Evolutionary conservation across 92 coral and sea anemone species (phyloP), one percentile per base, ranked within the genome.

Genomic region (Umimayanthus kanabou): DNA sequence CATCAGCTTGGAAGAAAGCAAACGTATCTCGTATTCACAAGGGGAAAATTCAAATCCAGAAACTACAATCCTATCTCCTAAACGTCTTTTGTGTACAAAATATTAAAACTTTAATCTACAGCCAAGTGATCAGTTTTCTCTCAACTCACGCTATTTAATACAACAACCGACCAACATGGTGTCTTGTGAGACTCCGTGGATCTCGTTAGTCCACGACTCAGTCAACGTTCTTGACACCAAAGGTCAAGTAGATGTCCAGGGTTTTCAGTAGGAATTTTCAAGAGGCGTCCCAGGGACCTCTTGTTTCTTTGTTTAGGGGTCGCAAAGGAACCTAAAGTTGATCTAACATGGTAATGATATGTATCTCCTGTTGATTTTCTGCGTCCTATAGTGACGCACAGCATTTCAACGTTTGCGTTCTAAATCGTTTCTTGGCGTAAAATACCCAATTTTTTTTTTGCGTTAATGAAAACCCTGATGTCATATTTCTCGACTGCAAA

Each of bases 41-140:
- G 72, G 30, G 25, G 74, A 13, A 37, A 55, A 64, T 4, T 55
- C 85, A 25, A 65, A 80, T n/a, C 85, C 73, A 5, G n/a, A 57
- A 81, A 81, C 39, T 81, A 81, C 85, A 81, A 74, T 50, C 85
- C 75, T 47, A 67, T 80, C 33, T 80, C 85, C 11, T 72, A 14
- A 66, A 66, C 73, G 28, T 66, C 25, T 20, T 15, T 66, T 6
- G n/a, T 66, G 4, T 66, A 25, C 28, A 45, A 66, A 8, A 20
- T 66, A 6, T 28, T 66, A 6, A 2, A 66, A 45, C 49, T 5
- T 45, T 45, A 45, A 1, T 45, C 49, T 45, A 9, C 49, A 45
- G 49, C 49, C 49, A 45, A 9, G 9, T 9, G 49, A 45, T 9
- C 49, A 1, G 49, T 9, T 45, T 9, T 45, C 49, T 45, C 49